Base-by-base conservation (phyloP, 2,113 vertebrate species). In the Solenodon paradoxus region DNA sequence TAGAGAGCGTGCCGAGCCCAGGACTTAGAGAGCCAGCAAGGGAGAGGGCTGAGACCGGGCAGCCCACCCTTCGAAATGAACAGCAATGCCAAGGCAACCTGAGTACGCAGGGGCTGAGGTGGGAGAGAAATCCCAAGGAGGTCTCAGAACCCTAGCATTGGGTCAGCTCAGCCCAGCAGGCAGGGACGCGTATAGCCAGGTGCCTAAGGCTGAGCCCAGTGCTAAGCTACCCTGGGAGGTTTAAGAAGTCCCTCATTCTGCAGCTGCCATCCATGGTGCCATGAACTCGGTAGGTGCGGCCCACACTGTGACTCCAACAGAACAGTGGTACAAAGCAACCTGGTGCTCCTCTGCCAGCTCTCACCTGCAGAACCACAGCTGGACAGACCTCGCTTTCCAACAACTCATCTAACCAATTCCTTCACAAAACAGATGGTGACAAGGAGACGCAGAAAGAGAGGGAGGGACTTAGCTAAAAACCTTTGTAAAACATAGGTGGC, bases 341-440 rank as follows among this genome's bases (percentile, higher is more conserved):
- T 40, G 47, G 51, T 13, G 12, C 15, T 69, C 74, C 59, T 53
- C 53, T 71, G 55, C 35, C 69, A 69, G 78, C 9, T n/a, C 59
- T 74, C 63, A 86, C 79, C 86, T 79, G 22, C 38, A 90, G 74
- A 94, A 53, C 88, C 82, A 95, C 80, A 68, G 79, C 92, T 90
- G 38, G 57, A 87, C 35, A 96, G 59, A 95, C 59, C 38, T 22
- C 38, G 71, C 24, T 64, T 77, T 47, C 30, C 47, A 35, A 71
- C 69, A 77, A 22, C 49, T 83, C 61, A 87, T 26, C 75, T 32
- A 88, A 57, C 45, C 81, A 92, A 45, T 10, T 64, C 53, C 28
- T 40, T 85, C 51, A 30, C n/a, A 83, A 77, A 40, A 45, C 4
- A 42, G 38, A 91, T 9, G 26, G 64, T 92, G 55, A 63, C 79